phyloP scores from a whole-genome alignment of 2,113 vertebrate species.

The Pan troglodytes region DNA sequence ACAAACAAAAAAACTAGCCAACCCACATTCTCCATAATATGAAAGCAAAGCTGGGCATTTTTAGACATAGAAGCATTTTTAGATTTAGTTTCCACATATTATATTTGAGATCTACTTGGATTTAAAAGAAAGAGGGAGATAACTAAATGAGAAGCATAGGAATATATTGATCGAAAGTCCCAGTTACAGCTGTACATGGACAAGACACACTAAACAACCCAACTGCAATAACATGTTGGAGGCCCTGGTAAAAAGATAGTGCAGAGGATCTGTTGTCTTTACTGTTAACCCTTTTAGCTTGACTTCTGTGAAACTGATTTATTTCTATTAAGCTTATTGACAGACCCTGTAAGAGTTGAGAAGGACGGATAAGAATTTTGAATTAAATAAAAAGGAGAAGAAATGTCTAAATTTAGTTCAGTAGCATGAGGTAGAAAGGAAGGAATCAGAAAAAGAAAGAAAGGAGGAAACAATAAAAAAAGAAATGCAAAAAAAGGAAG shows the following conservation, averaged over 20 bases:
- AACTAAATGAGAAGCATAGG: neutral
- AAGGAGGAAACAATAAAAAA: too few relatives aligned
- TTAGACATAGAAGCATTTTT: neutral
- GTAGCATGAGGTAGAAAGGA: neutral
- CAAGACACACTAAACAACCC: too few relatives aligned
- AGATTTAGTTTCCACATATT: neutral
- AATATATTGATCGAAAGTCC: neutral
- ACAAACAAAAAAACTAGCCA: neutral
- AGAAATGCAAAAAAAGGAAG: neutral
- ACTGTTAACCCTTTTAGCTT: neutral
- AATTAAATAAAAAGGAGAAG: neutral
- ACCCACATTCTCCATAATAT: neutral
- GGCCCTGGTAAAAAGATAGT: neutral
- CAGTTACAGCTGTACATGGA: neutral
- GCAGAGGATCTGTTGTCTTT: neutral
- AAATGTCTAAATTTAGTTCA: neutral
- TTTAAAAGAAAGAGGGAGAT: neutral
- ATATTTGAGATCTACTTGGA: neutral
- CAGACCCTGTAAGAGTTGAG: neutral
- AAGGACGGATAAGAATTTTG: neutral
- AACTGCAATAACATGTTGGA: neutral
- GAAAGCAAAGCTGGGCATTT: neutral
- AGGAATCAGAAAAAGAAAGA: neutral
- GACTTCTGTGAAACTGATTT: neutral
- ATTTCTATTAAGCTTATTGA: neutral